Percentiles rank a stretch among this genome's conserved stretches.
These are phyloP conservation scores for Strigamia crassipes DNA, from an alignment of 2,888 invertebrate species.

Conservation along the genomic window DNA sequence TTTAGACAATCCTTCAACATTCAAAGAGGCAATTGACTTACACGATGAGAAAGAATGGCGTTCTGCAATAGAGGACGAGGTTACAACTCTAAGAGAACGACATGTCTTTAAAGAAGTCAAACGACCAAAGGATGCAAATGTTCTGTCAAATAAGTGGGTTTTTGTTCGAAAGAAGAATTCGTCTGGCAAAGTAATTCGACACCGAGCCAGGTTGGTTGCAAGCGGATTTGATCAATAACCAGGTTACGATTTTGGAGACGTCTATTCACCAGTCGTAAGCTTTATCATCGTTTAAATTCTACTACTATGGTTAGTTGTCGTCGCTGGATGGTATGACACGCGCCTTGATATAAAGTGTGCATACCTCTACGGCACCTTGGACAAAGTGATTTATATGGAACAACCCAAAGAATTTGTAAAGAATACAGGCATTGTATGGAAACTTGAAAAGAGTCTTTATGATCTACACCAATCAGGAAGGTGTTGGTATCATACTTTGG, in stretches of 20 bases:
- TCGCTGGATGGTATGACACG: not conserved
- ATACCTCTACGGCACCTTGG: not conserved
- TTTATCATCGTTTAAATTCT: not conserved
- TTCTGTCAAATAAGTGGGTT: not conserved
- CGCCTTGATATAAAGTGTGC: not conserved
- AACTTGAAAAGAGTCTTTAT: not conserved
- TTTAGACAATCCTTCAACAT: not conserved
- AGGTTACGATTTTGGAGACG: not conserved
- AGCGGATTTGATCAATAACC: not conserved
- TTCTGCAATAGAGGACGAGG: not conserved
- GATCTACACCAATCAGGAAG: not conserved
- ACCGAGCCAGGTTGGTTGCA: not conserved
- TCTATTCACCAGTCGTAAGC: not conserved
- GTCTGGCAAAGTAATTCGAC: not conserved
- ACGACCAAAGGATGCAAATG: not conserved
- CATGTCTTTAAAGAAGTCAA: not conserved
- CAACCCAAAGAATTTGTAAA: not conserved
- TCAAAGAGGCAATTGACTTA: not conserved
- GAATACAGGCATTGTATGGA: not conserved
- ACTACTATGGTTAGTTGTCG: not conserved
- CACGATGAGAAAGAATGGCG: not conserved
- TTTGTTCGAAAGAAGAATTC: not conserved
- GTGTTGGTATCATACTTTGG: too few relatives aligned
- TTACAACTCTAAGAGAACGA: not conserved
- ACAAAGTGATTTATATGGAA: not conserved